These are phyloP conservation scores for Habroteleia sp. DNA, from an alignment of 2,888 invertebrate species.

Conservation along the genomic window DNA sequence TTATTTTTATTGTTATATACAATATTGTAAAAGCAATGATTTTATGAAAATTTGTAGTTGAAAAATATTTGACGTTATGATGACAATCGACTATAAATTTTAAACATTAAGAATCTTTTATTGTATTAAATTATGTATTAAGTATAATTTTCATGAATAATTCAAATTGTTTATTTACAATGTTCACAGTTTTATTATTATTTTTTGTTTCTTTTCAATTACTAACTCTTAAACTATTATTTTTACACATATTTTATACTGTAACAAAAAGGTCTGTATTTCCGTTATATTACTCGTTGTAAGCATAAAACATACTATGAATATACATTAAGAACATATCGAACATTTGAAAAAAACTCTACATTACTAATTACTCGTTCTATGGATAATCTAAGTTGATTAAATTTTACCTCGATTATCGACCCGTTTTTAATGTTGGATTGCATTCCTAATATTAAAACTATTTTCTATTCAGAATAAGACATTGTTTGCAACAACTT, in stretches of 20 bases:
- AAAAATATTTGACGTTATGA: constrained; percentile 16
- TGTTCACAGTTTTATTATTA: too few relatives aligned
- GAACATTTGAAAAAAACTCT: background rate
- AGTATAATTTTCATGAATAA: constrained; percentile 12
- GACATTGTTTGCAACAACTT: too few relatives aligned
- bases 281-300: constrained; percentile 19
- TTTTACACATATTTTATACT: constrained; percentile 13
- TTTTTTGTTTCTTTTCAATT: background rate
- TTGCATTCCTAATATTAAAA: too few relatives aligned
- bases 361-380: background rate
- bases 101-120: constrained; percentile 26
- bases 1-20: constrained; percentile 40
- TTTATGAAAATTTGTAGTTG: constrained; percentile 41
- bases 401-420: too few relatives aligned
- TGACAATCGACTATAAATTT: constrained; percentile 51
- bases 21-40: constrained; percentile 7
- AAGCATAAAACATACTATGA: constrained; percentile 7
- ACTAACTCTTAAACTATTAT: background rate
- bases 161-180: constrained; percentile 5
- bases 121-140: constrained; percentile 7
- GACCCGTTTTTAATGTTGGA: too few relatives aligned
- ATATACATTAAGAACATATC: constrained; percentile 18
- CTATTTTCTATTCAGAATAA: background rate
- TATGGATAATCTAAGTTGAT: background rate
- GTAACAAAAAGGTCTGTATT: constrained; percentile 42